Percentiles rank a stretch among this genome's conserved stretches.
Conservation (phyloP, 2,888 invertebrate genomes). For the Eupithecia inturbata region DNA sequence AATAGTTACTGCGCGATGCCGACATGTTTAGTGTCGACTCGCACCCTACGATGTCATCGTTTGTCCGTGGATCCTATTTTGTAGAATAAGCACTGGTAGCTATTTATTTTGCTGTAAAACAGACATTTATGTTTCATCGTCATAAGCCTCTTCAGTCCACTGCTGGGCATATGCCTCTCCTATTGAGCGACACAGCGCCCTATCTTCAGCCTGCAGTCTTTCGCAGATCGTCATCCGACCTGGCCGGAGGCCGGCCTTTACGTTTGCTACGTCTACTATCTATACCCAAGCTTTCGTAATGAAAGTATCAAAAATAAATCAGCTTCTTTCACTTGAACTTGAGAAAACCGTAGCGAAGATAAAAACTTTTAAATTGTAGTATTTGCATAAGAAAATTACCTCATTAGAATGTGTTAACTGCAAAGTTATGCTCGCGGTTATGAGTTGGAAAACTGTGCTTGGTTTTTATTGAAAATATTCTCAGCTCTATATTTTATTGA, state of each 20-base stretch:
- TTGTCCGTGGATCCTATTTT: conserved; percentile 42
- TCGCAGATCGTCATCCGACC: background rate
- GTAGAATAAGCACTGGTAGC: conserved; percentile 20
- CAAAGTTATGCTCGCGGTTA: conserved; percentile 43
- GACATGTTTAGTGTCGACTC: conserved; percentile 56
- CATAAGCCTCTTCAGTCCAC: background rate
- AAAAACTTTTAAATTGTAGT: conserved; percentile 47
- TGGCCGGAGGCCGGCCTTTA: background rate
- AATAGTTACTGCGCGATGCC: conserved; percentile 65
- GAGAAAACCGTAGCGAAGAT: conserved; percentile 40
- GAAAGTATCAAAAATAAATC: conserved; percentile 28
- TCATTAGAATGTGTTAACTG: conserved; percentile 48
- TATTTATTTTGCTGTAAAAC: conserved; percentile 14
- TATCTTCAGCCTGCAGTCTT: background rate
- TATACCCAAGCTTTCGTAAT: conserved; percentile 12
- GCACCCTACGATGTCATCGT: conserved; percentile 46
- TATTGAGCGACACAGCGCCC: background rate
- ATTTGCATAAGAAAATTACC: conserved; percentile 50
- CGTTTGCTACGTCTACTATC: background rate
- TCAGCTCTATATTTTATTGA: conserved; percentile 26
- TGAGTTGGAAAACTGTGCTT: conserved; percentile 41
- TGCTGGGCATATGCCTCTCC: background rate
- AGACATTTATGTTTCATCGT: conserved; percentile 1
- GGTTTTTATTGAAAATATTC: conserved; percentile 28
- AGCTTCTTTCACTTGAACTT: conserved; percentile 33